Evolutionary conservation across 1,140 invertebrate genomes (phyloP).

Genomic region (Anastrepha ludens): DNA sequence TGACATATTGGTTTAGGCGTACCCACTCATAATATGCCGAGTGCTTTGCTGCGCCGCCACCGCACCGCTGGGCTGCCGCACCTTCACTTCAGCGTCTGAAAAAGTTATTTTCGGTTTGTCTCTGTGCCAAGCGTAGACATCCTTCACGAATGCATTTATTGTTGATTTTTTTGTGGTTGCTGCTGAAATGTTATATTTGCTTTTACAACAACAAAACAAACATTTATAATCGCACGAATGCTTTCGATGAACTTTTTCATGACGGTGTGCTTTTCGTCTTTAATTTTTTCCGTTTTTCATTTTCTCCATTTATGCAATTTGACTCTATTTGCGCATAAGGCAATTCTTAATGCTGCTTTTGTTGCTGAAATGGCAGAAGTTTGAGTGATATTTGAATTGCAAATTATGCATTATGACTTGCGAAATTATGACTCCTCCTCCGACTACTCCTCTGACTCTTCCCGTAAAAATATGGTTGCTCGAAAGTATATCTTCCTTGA

Average conservation of each 20-base stretch:
- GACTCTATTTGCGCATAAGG: constrained; percentile 19
- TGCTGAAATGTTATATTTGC: neutral
- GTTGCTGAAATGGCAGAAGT: constrained; percentile 56
- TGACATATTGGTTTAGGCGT: constrained; percentile 70
- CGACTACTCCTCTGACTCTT: neutral
- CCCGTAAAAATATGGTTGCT: neutral
- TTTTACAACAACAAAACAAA: neutral
- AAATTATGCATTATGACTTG: constrained; percentile 73
- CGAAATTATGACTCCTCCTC: constrained; percentile 71
- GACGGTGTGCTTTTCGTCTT: neutral
- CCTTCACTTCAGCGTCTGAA: neutral
- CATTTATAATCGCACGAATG: neutral
- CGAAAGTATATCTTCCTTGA: too few species aligned
- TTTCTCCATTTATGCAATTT: constrained; percentile 56
- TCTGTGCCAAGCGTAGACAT: constrained; percentile 56
- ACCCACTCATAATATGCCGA: constrained; percentile 29
- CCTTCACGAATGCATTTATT: constrained; percentile 58
- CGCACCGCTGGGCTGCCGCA: neutral
- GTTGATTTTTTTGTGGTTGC: neutral
- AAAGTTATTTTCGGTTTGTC: constrained; percentile 60
- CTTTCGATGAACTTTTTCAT: constrained; percentile 13
- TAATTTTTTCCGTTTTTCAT: constrained; percentile 58
- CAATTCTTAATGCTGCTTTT: constrained; percentile 52
- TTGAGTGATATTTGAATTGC: constrained; percentile 72
- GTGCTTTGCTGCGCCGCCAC: neutral